A percentile compares a stretch with the other conserved stretches of the same genome.
Conservation (phyloP, 2,888 invertebrate genomes). For the Dynastes tityus region DNA sequence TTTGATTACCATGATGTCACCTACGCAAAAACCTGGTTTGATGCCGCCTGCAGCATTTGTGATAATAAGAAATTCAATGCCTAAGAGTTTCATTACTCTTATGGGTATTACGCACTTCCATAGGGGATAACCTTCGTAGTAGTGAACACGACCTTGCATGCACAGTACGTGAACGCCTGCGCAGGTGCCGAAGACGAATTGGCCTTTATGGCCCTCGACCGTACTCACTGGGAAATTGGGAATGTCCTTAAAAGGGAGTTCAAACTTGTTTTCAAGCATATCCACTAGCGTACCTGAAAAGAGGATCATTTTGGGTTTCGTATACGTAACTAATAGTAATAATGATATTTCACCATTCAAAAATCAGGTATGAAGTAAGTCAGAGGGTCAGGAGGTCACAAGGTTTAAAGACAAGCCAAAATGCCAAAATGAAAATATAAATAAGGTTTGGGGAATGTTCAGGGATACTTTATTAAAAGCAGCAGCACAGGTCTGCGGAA, state of each 20-base stretch:
- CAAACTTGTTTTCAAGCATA: slow-evolving; percentile 78
- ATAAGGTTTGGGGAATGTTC: too few species aligned
- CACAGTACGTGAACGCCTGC: slow-evolving; percentile 88
- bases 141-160: slow-evolving; percentile 98
- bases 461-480: too few species aligned
- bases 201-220: slow-evolving; percentile 93
- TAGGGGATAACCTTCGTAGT: slow-evolving; percentile 96
- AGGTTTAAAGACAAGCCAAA: not conserved
- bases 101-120: slow-evolving; percentile 96
- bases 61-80: slow-evolving; percentile 89
- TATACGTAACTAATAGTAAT: not conserved
- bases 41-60: slow-evolving; percentile 98
- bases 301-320: not conserved
- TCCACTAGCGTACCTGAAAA: slow-evolving; percentile 85
- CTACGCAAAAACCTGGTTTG: slow-evolving; percentile 88
- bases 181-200: slow-evolving; percentile 91
- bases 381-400: not conserved
- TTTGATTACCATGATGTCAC: slow-evolving; percentile 96
- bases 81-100: slow-evolving; percentile 96
- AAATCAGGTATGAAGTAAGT: not conserved
- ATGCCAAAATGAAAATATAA: not conserved
- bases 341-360: not conserved
- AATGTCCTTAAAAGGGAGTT: slow-evolving; percentile 90
- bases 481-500: too few species aligned
- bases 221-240: slow-evolving; percentile 95